Base-by-base conservation (phyloP, 2,888 invertebrate genomes). In the Harpagoxenus sublaevis region DNA sequence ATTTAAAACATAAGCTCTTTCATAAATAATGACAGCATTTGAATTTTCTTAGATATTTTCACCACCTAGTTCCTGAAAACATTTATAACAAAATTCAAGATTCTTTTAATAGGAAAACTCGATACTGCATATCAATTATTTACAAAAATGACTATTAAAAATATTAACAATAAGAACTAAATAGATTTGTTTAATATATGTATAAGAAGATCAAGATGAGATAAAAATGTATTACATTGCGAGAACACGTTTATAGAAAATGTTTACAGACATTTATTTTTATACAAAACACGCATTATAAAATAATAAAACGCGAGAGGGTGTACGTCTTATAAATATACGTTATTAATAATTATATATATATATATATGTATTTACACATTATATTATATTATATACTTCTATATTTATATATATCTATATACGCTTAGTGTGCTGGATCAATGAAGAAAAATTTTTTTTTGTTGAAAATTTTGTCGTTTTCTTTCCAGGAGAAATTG, bases 231-330 rank as follows among this genome's bases (percentile, higher is more conserved):
- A 51, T 68, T 2, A 6, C 23, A 23, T 23, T 23, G n/a, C 1
- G n/a, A 9, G 1, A 10, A 9, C 2, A 35, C 5, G 10, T 23
- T 62, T 12, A 42, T 4, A 45, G n/a, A 71, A 15, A 65, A n/a
- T 79, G 74, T 75, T 79, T 74, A 77, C 39, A 79, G 60, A 84
- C 63, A 81, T 87, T 87, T 71, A 81, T 90, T 89, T 91, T 90
- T 91, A 89, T 89, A 92, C 89, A 92, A 92, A 91, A 90, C 75
- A 77, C 79, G 73, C 81, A 74, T 83, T 91, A 91, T 86, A 90
- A 91, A 91, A 89, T 87, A 87, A 83, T 83, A 63, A 65, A 84
- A 75, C 39, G 51, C 73, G 62, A 71, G 84, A 84, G 60, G 84
- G 81, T 81, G 83, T 85, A 87, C 70, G 82, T 53, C 88, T 90